Evolutionary conservation across 2,888 invertebrate genomes (phyloP), one percentile per base, ranked within the genome.

Genomic region (Andrena hattorfiana): DNA sequence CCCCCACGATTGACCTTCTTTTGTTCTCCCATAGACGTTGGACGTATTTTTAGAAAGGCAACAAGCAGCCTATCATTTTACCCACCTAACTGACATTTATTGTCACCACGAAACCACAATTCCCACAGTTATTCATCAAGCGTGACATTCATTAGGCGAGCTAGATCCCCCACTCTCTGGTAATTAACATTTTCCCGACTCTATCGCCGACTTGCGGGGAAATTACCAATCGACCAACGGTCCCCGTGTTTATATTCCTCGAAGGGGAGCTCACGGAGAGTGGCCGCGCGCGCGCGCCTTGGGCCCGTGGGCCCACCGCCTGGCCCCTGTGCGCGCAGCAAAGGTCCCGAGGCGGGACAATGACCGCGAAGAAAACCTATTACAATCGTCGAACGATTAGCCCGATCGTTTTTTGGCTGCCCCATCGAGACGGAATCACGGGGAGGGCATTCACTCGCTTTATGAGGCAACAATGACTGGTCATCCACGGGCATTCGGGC

Each of bases 351-450:
- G 82, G 73, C 75, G 86, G 90, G 83, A 92, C 90, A 90, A 91
- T 88, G 88, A 90, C 90, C 90, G 90, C 81, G 87, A 88, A 91
- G 90, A 89, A 92, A 91, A 92, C 86, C 90, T 88, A 92, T 91
- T 91, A 91, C 90, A 90, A 90, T 92, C 89, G 90, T 90, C 86
- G 89, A 87, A 89, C 90, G 91, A 92, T 92, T 92, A 92, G 92
- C 88, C 87, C 80, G 90, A 91, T 91, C 91, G 90, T 90, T 90
- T 88, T 89, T 87, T 85, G 83, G 87, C 63, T 73, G 83, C 66
- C 80, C 82, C 83, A 68, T 79, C 83, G 79, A 77, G 79, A 81
- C 80, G 86, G 85, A 87, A 87, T 88, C 85, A 87, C 82, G 81
- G 72, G 86, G 85, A 89, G 89, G 85, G 89, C 89, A 89, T 89